A percentile compares a stretch with the other conserved stretches of the same genome.
phyloP scores from a whole-genome alignment of 2,797 vertebrate genomes.

The Loriculus beryllinus region DNA sequence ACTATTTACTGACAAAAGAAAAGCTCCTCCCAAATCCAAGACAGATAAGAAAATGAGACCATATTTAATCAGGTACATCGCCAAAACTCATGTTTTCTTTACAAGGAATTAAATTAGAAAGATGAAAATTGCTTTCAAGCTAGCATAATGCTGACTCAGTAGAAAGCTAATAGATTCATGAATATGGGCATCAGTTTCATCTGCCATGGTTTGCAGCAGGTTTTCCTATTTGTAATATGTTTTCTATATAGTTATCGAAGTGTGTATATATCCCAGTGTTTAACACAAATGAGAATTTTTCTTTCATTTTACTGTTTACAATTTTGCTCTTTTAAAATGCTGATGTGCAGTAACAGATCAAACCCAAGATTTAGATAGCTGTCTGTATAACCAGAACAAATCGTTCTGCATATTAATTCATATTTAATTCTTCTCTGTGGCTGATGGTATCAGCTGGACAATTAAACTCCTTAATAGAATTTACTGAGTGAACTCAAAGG shows the following conservation, averaged over 20 bases:
- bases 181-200: neutral
- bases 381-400: neutral
- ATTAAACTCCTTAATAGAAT: neutral
- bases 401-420: neutral
- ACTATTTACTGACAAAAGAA: neutral
- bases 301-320: neutral
- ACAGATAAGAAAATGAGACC: neutral
- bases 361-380: neutral
- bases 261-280: neutral
- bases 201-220: accelerated
- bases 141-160: neutral
- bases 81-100: neutral
- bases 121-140: neutral
- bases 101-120: neutral
- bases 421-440: neutral
- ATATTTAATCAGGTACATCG: neutral
- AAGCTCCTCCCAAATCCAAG: neutral
- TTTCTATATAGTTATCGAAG: neutral
- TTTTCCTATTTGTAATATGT: neutral
- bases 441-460: neutral
- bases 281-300: neutral
- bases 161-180: neutral
- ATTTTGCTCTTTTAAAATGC: neutral
- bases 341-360: neutral
- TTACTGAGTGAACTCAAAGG: neutral